Percentiles rank a stretch among this genome's conserved stretches.
Conservation (phyloP, 2,797 vertebrate genomes). For the Steatocranus sp. region DNA sequence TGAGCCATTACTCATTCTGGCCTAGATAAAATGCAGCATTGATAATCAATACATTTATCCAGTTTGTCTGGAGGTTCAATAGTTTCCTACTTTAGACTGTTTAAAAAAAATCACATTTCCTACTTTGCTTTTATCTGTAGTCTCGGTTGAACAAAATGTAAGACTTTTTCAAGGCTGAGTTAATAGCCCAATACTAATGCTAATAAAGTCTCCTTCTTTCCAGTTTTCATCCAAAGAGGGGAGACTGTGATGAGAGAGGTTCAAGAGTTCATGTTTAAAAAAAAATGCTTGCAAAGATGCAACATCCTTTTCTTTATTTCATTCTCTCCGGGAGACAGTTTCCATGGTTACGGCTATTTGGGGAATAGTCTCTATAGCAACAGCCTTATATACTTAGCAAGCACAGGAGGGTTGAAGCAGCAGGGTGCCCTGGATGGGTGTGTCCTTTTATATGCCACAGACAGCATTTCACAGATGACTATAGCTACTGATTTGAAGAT, state of each 20-base stretch:
- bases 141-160: background rate
- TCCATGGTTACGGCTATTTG: conserved; percentile 68
- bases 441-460: conserved; percentile 2
- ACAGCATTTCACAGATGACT: background rate
- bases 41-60: conserved; percentile 23
- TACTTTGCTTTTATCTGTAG: background rate
- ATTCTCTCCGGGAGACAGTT: conserved; percentile 43
- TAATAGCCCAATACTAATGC: background rate
- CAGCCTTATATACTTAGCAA: conserved; percentile 46
- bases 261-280: conserved; percentile 53
- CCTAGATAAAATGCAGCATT: conserved; percentile 14
- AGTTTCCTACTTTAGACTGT: background rate
- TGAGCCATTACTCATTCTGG: conserved; percentile 7
- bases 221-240: background rate
- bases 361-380: conserved; percentile 66
- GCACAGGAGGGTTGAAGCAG: conserved; percentile 18
- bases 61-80: background rate
- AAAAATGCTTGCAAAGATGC: background rate
- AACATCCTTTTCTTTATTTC: background rate
- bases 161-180: background rate
- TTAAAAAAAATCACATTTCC: background rate
- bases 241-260: conserved; percentile 12
- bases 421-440: background rate
- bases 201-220: background rate
- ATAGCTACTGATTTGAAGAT: background rate